Base-by-base conservation (phyloP, 2,888 invertebrate species). In the Drosophila putrida region DNA sequence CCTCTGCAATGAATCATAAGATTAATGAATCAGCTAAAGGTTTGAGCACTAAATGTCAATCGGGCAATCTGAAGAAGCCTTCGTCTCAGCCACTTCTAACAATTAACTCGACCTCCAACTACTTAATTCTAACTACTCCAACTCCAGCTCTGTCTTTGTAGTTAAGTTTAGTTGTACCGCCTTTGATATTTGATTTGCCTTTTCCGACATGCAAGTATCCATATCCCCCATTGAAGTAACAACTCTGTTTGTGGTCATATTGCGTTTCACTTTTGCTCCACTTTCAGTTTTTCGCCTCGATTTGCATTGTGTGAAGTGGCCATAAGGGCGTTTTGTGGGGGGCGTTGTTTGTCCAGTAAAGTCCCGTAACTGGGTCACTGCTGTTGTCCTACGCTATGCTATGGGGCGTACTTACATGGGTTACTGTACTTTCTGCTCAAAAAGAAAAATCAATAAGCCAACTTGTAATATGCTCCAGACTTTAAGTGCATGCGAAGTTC, bases 261-360 rank as follows among this genome's bases (percentile, higher is more conserved):
- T 90, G 89, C 91, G 91, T 90, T 90, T 90, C 91, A 90, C 90
- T 90, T 90, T 90, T 90, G 86, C 90, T 90, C 80, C 76, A 82
- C 82, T 82, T 78, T 73, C 73, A 55, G 72, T 78, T 80, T 84
- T 84, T 78, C 54, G 80, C 75, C 59, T 79, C 79, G 58, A 69
- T 76, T 79, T 73, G 63, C 79, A 63, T 54, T 53, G 44, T 6
- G n/a, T 10, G 33, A 51, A 50, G 66, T 41, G 43, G 43, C 43
- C 43, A 20, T 43, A 25, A 9, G 35, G 35, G 10, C 38, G 51
- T n/a, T n/a, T 50, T 41, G 65, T 75, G 71, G 81, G 71, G 76
- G 83, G 81, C 81, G 79, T 81, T 86, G 79, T 80, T 83, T 80
- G 80, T 69, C n/a, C n/a, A n/a, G n/a, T 59, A 49, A 71, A 68